phyloP scores from a whole-genome alignment of 2,113 vertebrate species.

The Ptychochromis oligacanthus region DNA sequence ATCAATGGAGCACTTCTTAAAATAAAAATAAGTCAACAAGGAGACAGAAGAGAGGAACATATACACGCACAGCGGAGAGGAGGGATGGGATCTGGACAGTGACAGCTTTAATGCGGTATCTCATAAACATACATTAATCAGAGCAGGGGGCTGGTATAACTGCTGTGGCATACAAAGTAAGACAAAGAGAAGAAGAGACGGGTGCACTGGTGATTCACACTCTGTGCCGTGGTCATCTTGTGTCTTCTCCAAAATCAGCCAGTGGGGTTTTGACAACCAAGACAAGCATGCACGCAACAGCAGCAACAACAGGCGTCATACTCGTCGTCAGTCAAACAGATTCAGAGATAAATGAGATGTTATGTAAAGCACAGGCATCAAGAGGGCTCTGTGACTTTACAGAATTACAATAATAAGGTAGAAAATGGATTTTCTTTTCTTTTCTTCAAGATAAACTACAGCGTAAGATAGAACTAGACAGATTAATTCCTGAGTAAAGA shows the following conservation, averaged over 20 bases:
- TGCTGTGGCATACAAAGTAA: constrained; percentile 30
- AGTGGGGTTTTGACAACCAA: neutral
- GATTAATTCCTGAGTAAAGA: neutral
- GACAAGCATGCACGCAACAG: neutral
- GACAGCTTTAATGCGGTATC: constrained; percentile 62
- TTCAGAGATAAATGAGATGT: neutral
- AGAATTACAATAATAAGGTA: neutral
- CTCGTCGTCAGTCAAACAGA: neutral
- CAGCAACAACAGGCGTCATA: neutral
- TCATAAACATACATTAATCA: constrained; percentile 78
- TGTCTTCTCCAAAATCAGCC: neutral
- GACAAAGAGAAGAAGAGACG: constrained; percentile 13
- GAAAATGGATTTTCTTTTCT: neutral
- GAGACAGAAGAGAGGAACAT: constrained; percentile 3
- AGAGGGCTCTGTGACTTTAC: neutral
- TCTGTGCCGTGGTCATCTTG: constrained; percentile 7
- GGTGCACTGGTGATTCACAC: constrained; percentile 29
- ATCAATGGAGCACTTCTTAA: constrained; percentile 40
- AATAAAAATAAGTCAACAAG: constrained; percentile 43
- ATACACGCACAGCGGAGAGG: neutral
- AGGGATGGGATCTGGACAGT: constrained; percentile 21
- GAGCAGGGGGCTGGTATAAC: constrained; percentile 36
- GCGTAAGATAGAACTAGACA: neutral
- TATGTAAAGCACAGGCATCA: neutral
- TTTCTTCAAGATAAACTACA: neutral